Conservation (phyloP, 2,113 vertebrate genomes). For the Chrysochloris asiatica region DNA sequence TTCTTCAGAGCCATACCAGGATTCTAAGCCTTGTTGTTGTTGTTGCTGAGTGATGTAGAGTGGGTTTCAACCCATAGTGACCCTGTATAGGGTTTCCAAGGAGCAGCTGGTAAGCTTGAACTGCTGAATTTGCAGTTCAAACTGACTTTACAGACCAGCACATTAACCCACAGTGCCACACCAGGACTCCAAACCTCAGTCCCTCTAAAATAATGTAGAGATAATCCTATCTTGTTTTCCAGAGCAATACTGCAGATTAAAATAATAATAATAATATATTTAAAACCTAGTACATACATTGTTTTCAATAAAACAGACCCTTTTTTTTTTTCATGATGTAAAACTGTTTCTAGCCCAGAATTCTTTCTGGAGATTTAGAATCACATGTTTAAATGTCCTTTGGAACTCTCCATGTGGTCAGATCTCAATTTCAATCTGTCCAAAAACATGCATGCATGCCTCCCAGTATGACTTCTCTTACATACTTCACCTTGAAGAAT, state of each 20-base stretch:
- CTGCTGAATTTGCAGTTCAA: no score
- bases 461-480: background rate
- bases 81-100: no score
- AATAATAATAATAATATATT: background rate
- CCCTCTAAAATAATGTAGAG: background rate
- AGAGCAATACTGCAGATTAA: background rate
- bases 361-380: background rate
- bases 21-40: no score
- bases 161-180: no score
- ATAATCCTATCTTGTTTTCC: slow-evolving; percentile 13
- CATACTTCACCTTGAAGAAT: background rate
- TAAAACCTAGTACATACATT: background rate
- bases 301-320: background rate
- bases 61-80: no score
- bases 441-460: background rate
- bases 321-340: slow-evolving; percentile 27
- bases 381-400: background rate
- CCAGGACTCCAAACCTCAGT: no score
- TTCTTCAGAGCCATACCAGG: no score
- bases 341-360: background rate
- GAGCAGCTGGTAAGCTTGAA: no score
- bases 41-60: no score
- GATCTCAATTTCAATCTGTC: background rate
- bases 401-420: background rate
- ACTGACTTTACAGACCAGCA: no score